Base-by-base conservation (phyloP, 1,140 invertebrate genomes). In the Saccostrea glomerata region DNA sequence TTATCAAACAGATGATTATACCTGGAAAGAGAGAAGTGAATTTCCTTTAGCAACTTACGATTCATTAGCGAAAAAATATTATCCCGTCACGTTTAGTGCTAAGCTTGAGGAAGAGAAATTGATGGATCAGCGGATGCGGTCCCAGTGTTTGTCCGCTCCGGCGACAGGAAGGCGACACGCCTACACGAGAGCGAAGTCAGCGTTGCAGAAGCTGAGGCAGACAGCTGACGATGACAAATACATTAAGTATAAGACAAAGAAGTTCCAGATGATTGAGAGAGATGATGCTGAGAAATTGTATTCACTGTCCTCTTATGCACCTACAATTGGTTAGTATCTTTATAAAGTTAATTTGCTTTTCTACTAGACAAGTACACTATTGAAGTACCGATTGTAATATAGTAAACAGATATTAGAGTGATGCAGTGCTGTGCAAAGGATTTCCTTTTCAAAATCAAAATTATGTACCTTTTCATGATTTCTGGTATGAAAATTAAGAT, bases 221-320 rank as follows among this genome's bases (percentile, higher is more conserved):
- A 15, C 55, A 13, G 58, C 84, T 60, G 55, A 23, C 3, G 84
- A 63, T 85, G 47, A 60, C 17, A 58, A 73, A 83, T 86, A 70
- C 56, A 1, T 54, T 2, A 86, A 40, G 47, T 58, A 73, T 12
- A 73, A 86, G 23, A 73, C 82, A 25, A 77, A 56, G 85, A 54
- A 86, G 20, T 70, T 73, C 23, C 15, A 73, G 30, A 73, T 47
- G 30, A 73, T 55, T 13, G 85, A 73, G 25, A 77, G 56, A 73
- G 55, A 36, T 56, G 63, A 56, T 77, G 84, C 56, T 77, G 88
- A 90, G 20, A 89, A 89, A 60, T 84, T 90, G 86, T 91, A 90
- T 83, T 58, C 88, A 23, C 89, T 90, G 88, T 55, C 82, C 15
- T 83, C 88, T 23, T 87, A 89, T 54, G 91, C 92, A 40, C 91